Conservation (phyloP, 2,113 vertebrate genomes). For the Mirza zaza region DNA sequence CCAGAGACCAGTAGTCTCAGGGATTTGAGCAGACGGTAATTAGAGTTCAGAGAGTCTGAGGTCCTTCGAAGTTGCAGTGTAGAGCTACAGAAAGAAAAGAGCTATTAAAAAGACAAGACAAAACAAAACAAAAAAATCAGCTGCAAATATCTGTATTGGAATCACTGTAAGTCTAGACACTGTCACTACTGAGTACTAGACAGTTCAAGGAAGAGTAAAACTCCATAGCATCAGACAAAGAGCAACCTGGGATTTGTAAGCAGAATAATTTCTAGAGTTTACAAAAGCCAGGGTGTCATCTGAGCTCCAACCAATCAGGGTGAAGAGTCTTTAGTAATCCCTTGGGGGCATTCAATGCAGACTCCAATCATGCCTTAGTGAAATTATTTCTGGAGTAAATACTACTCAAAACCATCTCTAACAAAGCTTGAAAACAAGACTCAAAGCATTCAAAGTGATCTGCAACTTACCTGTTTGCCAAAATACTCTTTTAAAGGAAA, state of each 20-base stretch:
- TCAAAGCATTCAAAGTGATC: background rate
- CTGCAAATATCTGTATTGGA: background rate
- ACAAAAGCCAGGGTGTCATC: background rate
- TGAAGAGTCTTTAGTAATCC: background rate
- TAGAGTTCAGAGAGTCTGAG: background rate
- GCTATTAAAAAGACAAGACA: background rate
- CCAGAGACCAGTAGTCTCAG: background rate
- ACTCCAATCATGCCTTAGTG: background rate
- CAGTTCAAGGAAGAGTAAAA: background rate
- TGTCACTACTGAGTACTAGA: background rate
- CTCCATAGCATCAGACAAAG: background rate
- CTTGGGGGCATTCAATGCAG: background rate
- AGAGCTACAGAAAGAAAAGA: background rate
- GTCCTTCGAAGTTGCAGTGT: background rate
- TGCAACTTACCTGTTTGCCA: background rate
- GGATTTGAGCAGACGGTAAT: background rate
- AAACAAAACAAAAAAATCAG: background rate
- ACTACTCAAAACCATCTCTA: background rate
- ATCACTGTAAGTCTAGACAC: background rate
- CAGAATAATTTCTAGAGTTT: background rate
- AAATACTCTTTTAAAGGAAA: background rate
- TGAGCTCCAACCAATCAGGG: background rate
- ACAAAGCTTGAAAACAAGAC: background rate
- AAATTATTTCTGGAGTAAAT: background rate
- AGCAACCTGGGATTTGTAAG: background rate